Conservation (phyloP, 37 sponge, comb jelly and placozoan species). For the Cladorhizidae sp. region DNA sequence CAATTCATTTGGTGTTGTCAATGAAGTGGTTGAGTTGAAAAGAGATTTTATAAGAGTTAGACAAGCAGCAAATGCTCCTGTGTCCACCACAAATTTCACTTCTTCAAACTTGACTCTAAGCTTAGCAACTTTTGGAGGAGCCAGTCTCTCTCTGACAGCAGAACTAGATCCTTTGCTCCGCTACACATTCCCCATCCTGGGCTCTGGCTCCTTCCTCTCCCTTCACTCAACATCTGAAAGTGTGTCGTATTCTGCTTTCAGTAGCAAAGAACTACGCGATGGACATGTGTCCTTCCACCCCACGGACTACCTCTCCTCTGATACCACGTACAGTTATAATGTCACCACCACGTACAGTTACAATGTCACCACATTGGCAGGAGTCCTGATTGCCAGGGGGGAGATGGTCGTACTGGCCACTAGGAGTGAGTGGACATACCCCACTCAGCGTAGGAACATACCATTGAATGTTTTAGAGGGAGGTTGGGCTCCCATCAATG, state of each 20-base stretch:
- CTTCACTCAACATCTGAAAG: not conserved
- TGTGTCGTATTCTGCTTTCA: slow-evolving; percentile 33
- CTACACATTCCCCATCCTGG: slow-evolving; percentile 13
- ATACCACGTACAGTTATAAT: not conserved
- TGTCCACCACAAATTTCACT: not conserved
- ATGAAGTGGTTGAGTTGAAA: not conserved
- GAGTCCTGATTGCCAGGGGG: slow-evolving; percentile 5
- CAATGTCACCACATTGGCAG: slow-evolving; percentile 16
- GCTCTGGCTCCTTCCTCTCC: slow-evolving; percentile 7
- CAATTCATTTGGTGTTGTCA: not conserved
- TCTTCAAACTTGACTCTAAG: too few species aligned
- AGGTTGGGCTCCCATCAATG: slow-evolving; percentile 3
- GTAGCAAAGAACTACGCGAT: not conserved
- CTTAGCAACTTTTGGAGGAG: not conserved
- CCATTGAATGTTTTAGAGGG: slow-evolving; percentile 7
- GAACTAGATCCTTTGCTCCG: not conserved
- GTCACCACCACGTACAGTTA: slow-evolving; percentile 2
- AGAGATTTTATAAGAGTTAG: not conserved
- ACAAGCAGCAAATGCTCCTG: slow-evolving; percentile 8
- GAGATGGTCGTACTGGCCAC: not conserved
- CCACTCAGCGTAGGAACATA: slow-evolving; percentile 12
- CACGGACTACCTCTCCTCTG: not conserved
- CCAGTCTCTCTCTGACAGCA: too few species aligned
- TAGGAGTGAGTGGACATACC: not conserved
- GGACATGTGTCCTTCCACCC: slow-evolving; percentile 27